phyloP scores from a whole-genome alignment of 2,113 vertebrate species.

The Ivindomyrus marchei region DNA sequence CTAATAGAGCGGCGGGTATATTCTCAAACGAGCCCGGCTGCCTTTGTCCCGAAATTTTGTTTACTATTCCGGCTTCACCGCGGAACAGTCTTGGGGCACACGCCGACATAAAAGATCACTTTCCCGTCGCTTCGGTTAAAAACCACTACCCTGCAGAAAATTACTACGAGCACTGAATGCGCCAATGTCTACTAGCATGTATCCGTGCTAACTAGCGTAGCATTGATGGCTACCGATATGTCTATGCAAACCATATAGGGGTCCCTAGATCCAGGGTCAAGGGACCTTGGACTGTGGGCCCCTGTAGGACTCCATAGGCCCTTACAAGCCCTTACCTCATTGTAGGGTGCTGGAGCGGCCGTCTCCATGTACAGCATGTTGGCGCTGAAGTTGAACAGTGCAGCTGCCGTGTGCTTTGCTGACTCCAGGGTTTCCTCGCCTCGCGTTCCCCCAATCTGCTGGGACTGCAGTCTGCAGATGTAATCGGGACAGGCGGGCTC shows the following conservation, averaged over 20 bases:
- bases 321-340: conserved; percentile 76
- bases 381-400: conserved; percentile 93
- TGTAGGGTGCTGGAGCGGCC: conserved; percentile 86
- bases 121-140: not conserved
- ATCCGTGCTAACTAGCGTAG: not conserved
- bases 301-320: not conserved
- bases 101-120: not conserved
- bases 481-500: conserved; percentile 68
- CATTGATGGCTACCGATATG: not conserved
- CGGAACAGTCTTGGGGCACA: not conserved
- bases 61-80: not conserved
- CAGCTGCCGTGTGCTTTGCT: conserved; percentile 88
- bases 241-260: not conserved
- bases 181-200: not conserved
- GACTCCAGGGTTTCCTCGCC: conserved; percentile 89
- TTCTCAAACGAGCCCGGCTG: not conserved
- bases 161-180: not conserved
- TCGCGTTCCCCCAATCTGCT: conserved; percentile 64
- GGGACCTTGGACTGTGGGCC: not conserved
- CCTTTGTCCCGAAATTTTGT: not conserved
- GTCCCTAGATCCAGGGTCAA: not conserved
- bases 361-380: conserved; percentile 99
- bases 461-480: conserved; percentile 51
- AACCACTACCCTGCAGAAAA: not conserved
- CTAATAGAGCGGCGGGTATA: not conserved